Percentiles rank a stretch among this genome's conserved stretches.
phyloP scores from a whole-genome alignment of 2,797 vertebrate species.

The Fundulus diaphanus region DNA sequence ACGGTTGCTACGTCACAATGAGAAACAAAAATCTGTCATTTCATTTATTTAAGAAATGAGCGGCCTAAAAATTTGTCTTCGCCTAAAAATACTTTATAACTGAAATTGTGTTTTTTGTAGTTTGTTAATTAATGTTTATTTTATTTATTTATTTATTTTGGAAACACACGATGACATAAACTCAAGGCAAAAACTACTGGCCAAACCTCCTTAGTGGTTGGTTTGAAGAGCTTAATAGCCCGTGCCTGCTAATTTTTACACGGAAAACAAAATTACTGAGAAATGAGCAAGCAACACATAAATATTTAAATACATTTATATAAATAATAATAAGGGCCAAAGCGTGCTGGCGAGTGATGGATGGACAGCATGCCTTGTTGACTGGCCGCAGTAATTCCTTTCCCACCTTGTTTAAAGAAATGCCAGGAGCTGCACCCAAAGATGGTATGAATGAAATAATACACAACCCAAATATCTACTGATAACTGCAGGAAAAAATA shows the following conservation, averaged over 20 bases:
- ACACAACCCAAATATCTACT: neutral
- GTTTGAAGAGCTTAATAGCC: neutral
- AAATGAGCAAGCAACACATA: neutral
- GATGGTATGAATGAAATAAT: neutral
- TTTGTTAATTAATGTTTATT: neutral
- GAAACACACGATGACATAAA: neutral
- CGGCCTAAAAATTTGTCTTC: no score
- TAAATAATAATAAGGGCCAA: neutral
- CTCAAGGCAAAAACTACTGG: neutral
- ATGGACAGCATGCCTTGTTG: neutral
- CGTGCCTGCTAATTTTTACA: neutral
- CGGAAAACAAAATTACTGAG: neutral
- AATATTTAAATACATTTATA: neutral
- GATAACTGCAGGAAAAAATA: neutral
- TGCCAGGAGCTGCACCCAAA: neutral
- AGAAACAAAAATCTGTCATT: slow-evolving; percentile 41
- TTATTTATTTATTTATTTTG: neutral
- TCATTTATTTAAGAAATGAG: slow-evolving; percentile 35
- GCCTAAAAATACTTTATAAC: neutral
- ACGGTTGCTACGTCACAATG: slow-evolving; percentile 73
- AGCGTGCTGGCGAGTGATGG: neutral
- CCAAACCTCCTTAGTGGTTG: neutral
- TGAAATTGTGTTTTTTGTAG: neutral
- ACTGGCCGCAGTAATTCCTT: no score
- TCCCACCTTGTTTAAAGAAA: neutral